Percentiles rank a stretch among this genome's conserved stretches.
phyloP scores from a whole-genome alignment of 2,797 vertebrate genomes.

The Fringilla coelebs region DNA sequence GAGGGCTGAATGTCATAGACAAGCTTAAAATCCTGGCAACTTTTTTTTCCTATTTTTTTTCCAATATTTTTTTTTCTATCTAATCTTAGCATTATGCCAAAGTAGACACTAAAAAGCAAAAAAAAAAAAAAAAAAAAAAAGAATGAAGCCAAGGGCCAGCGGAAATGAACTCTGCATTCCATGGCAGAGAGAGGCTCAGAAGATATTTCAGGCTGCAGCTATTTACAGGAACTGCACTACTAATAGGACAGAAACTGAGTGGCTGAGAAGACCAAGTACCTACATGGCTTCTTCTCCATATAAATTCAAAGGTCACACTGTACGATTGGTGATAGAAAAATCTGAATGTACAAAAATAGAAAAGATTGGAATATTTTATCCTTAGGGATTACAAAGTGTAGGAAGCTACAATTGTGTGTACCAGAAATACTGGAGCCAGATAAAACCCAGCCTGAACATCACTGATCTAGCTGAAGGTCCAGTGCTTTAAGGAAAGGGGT shows the following conservation, averaged over 20 bases:
- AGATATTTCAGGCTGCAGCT: slow-evolving; percentile 49
- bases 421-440: background rate
- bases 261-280: background rate
- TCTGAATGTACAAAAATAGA: background rate
- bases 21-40: background rate
- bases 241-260: background rate
- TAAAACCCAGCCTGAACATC: background rate
- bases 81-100: background rate
- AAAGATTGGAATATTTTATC: background rate
- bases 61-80: background rate
- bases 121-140: background rate
- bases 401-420: background rate
- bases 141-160: background rate
- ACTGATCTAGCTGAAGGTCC: background rate
- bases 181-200: background rate
- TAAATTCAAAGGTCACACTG: background rate
- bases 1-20: background rate
- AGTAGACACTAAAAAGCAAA: background rate
- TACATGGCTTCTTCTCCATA: background rate
- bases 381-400: background rate
- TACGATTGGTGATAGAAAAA: background rate
- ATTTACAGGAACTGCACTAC: slow-evolving; percentile 20
- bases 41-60: background rate
- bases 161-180: background rate
- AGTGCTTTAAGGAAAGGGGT: background rate